These are phyloP conservation scores for Ginglymostoma cirratum DNA, from an alignment of 2,113 vertebrate genomes.

Conservation along the genomic window DNA sequence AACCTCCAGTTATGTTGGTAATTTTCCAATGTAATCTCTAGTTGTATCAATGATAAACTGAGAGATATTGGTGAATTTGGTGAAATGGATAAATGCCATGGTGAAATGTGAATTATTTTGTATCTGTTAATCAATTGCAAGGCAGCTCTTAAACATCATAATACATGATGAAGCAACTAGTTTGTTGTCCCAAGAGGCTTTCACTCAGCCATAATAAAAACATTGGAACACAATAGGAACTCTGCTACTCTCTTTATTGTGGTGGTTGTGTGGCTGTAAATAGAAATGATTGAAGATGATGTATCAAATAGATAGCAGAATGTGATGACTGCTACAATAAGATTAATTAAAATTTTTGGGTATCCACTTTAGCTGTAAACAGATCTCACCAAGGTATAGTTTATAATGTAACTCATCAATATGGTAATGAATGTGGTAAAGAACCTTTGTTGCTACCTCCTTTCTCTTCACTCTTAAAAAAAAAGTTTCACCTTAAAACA, in stretches of 20 bases:
- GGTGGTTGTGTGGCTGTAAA: neutral
- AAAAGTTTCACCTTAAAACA: neutral
- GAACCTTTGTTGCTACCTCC: neutral
- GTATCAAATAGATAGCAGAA: neutral
- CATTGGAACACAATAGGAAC: neutral
- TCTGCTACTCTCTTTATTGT: neutral
- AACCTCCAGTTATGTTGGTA: neutral
- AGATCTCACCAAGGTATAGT: neutral
- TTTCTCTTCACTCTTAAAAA: neutral
- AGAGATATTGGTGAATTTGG: too few species aligned
- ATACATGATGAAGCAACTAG: neutral
- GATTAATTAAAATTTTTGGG: neutral
- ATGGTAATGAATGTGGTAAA: neutral
- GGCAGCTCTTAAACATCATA: neutral
- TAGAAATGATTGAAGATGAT: neutral
- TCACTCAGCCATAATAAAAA: neutral
- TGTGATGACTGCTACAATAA: neutral
- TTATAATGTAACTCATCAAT: neutral
- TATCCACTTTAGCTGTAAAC: neutral
- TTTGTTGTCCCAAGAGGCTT: neutral
- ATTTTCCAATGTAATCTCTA: neutral
- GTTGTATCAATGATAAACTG: too few species aligned
- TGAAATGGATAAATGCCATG: neutral
- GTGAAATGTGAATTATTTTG: neutral
- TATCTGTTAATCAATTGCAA: neutral